A percentile compares a stretch with the other conserved stretches of the same genome.
phyloP scores from a whole-genome alignment of 2,888 invertebrate genomes.

The Mesochorus sp. region DNA sequence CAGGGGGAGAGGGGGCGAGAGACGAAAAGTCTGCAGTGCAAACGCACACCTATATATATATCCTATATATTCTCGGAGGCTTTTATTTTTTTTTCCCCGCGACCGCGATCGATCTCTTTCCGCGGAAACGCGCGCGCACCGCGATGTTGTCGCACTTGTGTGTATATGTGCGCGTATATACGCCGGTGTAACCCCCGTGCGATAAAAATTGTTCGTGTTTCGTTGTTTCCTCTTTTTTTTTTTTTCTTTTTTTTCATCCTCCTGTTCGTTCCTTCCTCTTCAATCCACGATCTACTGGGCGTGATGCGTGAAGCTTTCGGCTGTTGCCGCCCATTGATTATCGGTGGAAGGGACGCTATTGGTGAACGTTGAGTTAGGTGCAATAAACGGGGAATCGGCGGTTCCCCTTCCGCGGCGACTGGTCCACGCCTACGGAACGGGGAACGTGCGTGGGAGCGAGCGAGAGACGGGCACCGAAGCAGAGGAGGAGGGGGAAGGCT shows the following conservation, averaged over 20 bases:
- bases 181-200: slow-evolving; percentile 24
- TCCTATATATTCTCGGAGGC: not conserved
- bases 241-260: not conserved
- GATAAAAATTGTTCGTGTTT: slow-evolving; percentile 33
- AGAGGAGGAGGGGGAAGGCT: not conserved
- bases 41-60: slow-evolving; percentile 13
- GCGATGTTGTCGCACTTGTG: slow-evolving; percentile 66
- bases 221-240: slow-evolving; percentile 6
- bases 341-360: slow-evolving; percentile 15
- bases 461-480: not conserved
- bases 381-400: slow-evolving; percentile 1
- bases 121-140: slow-evolving; percentile 61
- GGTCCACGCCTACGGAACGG: not conserved
- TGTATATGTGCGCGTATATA: no score
- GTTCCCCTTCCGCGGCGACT: not conserved
- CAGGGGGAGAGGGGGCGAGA: not conserved
- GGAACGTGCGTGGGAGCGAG: not conserved
- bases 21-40: slow-evolving; percentile 18
- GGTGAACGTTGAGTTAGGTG: slow-evolving; percentile 29
- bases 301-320: slow-evolving; percentile 32
- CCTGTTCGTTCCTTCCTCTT: not conserved
- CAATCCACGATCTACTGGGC: slow-evolving; percentile 43
- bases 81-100: slow-evolving; percentile 4
- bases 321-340: slow-evolving; percentile 49
- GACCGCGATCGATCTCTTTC: slow-evolving; percentile 73